Evolutionary conservation across 2,113 vertebrate species (phyloP).

Genomic region (Thinocorus orbignyianus): DNA sequence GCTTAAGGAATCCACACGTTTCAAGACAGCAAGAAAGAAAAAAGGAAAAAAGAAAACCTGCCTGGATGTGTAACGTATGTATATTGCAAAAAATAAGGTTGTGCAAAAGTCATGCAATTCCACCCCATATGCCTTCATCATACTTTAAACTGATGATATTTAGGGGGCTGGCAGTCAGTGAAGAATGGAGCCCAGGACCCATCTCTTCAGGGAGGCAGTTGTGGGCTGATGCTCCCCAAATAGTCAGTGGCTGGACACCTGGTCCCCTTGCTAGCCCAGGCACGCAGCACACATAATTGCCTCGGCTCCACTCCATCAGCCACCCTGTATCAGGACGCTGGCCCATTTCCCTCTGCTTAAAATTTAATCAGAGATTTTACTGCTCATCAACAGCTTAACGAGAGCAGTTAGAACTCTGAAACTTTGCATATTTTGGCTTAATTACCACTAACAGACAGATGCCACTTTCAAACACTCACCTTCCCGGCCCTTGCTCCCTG

Average conservation of each 20-base stretch:
- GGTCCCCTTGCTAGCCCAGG: neutral
- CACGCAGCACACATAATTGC: neutral
- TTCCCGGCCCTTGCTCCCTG: constrained; percentile 19
- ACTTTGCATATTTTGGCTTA: constrained; percentile 71
- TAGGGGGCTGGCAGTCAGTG: neutral
- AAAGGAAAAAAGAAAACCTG: neutral
- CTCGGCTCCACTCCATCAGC: constrained; percentile 43
- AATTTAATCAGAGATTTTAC: constrained; percentile 81
- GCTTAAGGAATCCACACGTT: neutral
- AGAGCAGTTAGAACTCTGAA: constrained; percentile 67
- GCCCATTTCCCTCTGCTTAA: constrained; percentile 70
- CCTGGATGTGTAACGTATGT: no score
- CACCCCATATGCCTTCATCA: neutral
- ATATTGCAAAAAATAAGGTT: neutral
- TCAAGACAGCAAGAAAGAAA: neutral
- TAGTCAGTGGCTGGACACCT: accelerated
- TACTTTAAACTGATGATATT: neutral
- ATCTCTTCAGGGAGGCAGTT: neutral
- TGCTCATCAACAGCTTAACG: constrained; percentile 77
- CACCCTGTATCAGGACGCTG: constrained; percentile 30
- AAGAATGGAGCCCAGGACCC: neutral
- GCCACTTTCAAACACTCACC: constrained; percentile 60
- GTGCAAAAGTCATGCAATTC: neutral
- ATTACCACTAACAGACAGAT: constrained; percentile 75
- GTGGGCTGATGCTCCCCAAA: neutral